A percentile compares a stretch with the other conserved stretches of the same genome.
Conservation (phyloP, 2,113 vertebrate species). For the Bettongia penicillata region DNA sequence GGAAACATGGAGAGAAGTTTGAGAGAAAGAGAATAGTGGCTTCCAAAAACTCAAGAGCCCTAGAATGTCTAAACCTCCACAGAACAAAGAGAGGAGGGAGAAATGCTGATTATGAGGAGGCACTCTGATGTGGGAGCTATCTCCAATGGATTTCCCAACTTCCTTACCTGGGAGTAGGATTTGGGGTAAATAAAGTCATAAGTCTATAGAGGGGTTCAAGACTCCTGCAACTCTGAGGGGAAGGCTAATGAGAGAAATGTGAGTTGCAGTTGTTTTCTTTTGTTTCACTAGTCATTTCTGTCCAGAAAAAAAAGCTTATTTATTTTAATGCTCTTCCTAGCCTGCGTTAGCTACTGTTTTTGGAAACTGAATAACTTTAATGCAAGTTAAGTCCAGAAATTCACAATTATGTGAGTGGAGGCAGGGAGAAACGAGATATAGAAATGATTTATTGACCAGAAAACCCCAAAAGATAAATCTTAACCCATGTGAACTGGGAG, state of each 20-base stretch:
- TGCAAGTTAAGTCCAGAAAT: no score
- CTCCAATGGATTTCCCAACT: not conserved
- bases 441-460: no score
- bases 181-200: not conserved
- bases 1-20: not conserved
- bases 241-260: not conserved
- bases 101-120: not conserved
- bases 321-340: not conserved
- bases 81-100: not conserved
- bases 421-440: no score
- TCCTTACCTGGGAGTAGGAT: not conserved
- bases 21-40: not conserved
- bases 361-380: no score
- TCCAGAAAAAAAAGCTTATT: not conserved
- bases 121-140: not conserved
- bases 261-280: no score
- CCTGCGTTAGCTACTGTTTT: no score
- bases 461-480: no score
- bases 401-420: no score
- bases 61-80: not conserved
- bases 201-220: not conserved
- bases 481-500: no score
- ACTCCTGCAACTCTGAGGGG: no score
- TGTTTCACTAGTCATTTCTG: not conserved
- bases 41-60: not conserved